phyloP scores from a whole-genome alignment of 2,113 vertebrate species.

The Gadus macrocephalus region DNA sequence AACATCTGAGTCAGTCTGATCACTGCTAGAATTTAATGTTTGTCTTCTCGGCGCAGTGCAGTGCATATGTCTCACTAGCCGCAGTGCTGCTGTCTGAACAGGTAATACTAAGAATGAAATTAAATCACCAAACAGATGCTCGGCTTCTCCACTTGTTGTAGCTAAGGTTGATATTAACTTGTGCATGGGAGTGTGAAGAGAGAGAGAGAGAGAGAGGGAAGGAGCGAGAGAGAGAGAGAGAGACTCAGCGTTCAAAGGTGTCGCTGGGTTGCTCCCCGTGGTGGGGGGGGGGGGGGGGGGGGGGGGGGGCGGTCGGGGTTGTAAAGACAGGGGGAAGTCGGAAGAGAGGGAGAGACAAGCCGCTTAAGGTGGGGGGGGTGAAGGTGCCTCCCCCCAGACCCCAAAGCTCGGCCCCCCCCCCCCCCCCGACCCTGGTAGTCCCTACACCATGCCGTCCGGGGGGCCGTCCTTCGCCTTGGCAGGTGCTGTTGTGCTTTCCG shows the following conservation, averaged over 20 bases:
- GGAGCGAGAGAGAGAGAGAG: conserved; percentile 9
- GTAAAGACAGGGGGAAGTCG: not conserved
- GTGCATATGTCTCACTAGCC: conserved; percentile 39
- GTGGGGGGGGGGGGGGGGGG: conserved; percentile 19
- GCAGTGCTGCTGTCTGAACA: conserved; percentile 36
- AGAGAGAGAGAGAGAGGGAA: conserved; percentile 31
- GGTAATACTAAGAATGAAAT: conserved; percentile 65
- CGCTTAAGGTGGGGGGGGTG: conserved; percentile 26
- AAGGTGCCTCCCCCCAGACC: too few species aligned
- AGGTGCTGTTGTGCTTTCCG: conserved; percentile 86
- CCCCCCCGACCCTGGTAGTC: not conserved
- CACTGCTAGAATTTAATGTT: conserved; percentile 54
- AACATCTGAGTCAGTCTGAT: conserved; percentile 26
- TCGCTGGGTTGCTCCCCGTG: conserved; percentile 20
- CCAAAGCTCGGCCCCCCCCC: too few species aligned
- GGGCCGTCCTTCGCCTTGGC: conserved; percentile 85
- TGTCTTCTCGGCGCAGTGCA: conserved; percentile 55
- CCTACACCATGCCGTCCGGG: conserved; percentile 82
- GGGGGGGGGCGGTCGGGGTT: conserved; percentile 10
- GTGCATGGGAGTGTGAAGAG: conserved; percentile 71
- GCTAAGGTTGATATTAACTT: conserved; percentile 46
- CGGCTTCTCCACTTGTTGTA: conserved; percentile 58
- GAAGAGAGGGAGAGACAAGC: conserved; percentile 26
- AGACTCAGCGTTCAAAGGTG: conserved; percentile 10
- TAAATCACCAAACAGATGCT: conserved; percentile 69